Percentiles rank a stretch among this genome's conserved stretches.
phyloP scores from a whole-genome alignment of 2,113 vertebrate genomes.

The Phoxinus phoxinus region DNA sequence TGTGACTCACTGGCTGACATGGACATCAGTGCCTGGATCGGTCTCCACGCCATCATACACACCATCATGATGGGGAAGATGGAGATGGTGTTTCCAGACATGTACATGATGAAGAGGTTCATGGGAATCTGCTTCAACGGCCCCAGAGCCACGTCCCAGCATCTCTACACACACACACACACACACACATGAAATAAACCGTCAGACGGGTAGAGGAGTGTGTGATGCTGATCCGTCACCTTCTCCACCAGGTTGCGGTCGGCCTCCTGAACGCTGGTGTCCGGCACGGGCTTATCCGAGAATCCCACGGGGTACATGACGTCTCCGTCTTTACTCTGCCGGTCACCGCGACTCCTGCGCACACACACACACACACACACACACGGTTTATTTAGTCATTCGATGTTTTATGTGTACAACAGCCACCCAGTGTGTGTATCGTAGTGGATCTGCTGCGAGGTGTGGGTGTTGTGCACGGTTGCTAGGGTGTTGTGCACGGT shows the following conservation, averaged over 20 bases:
- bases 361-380: too few relatives aligned
- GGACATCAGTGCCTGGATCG: constrained; percentile 95
- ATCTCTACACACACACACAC: constrained; percentile 79
- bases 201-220: too few relatives aligned
- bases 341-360: constrained; percentile 79
- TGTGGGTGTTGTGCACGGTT: too few relatives aligned
- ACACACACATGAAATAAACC: too few relatives aligned
- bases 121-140: constrained; percentile 98
- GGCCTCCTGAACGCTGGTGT: constrained; percentile 92
- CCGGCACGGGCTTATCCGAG: constrained; percentile 91
- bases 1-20: constrained; percentile 92
- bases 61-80: constrained; percentile 99
- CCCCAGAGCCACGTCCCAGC: constrained; percentile 95
- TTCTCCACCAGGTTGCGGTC: constrained; percentile 96
- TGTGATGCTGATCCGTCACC: too few relatives aligned
- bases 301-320: constrained; percentile 89
- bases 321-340: constrained; percentile 84
- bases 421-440: too few relatives aligned
- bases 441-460: too few relatives aligned
- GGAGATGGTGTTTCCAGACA: constrained; percentile 98
- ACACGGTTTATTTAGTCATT: too few relatives aligned
- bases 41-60: constrained; percentile 99
- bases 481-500: neutral
- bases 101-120: constrained; percentile 99
- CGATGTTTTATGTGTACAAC: too few relatives aligned